phyloP scores from a whole-genome alignment of 2,797 vertebrate genomes.

The Neopelma chrysocephalum region DNA sequence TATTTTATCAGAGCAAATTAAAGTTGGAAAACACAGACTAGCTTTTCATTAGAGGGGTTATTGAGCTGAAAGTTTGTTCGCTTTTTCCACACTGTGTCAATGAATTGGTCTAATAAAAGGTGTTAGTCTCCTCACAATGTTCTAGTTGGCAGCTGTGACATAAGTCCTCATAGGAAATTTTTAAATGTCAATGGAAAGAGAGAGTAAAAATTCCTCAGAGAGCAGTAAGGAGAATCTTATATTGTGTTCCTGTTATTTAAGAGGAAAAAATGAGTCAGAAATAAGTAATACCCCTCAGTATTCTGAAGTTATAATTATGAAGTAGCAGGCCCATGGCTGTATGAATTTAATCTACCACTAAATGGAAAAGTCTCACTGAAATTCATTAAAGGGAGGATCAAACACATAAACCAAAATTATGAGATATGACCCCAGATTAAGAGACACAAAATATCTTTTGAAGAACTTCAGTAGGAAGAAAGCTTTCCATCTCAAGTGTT shows the following conservation, averaged over 20 bases:
- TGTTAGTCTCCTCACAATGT: background rate
- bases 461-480: background rate
- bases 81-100: background rate
- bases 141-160: background rate
- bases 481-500: background rate
- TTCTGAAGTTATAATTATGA: background rate
- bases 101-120: background rate
- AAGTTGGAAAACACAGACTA: background rate
- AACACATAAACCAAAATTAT: background rate
- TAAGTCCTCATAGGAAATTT: background rate
- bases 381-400: background rate
- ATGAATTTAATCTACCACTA: background rate
- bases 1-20: background rate
- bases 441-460: background rate
- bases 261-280: background rate
- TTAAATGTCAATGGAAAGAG: background rate
- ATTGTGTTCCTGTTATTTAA: background rate
- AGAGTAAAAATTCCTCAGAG: background rate
- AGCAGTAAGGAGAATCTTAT: background rate
- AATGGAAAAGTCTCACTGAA: background rate
- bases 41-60: background rate
- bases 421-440: background rate
- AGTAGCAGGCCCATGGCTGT: background rate
- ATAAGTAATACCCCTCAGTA: background rate
- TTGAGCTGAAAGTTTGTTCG: background rate